Base-by-base conservation (phyloP, 2,888 invertebrate species). In the Trachelus iudaicus region DNA sequence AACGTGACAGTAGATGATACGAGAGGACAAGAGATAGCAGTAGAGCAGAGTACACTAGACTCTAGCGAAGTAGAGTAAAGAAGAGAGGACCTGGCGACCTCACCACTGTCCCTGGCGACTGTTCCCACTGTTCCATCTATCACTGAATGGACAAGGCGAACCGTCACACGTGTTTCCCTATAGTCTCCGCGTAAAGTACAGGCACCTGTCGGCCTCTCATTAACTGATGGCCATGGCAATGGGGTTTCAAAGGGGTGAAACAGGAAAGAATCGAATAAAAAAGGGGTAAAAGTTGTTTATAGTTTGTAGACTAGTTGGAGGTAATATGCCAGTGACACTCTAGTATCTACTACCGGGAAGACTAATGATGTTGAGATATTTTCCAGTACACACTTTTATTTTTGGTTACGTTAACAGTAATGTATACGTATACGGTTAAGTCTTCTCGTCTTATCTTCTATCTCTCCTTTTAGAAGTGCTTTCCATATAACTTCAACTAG, bases 161-260 rank as follows among this genome's bases (percentile, higher is more conserved):
- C 68, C 73, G 73, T 40, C 74, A 69, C 75, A 75, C 75, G 23
- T 75, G 34, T 75, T 34, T 34, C 56, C 73, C 56, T 75, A 35
- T 12, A 37, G 69, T 31, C 68, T 31, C 23, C 11, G 69, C 11
- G 15, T 71, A 71, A 71, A 71, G 71, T 69, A 34, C 69, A n/a
- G 69, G 15, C n/a, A 76, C 34, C 35, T 34, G 76, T n/a, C 56
- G 69, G 68, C 15, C 71, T 78, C 78, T 78, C 76, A 78, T 78
- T 78, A 78, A 78, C 76, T 76, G 78, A 78, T 78, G 75, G 77
- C 75, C 33, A 75, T 69, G 74, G 35, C 30, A 34, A 71, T 31
- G 71, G 13, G 4, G 9, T 56, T 56, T 9, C 23, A 23, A 23
- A 56, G 23, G 56, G 56, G 23, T 9, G 9, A 23, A 56, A 56